Base-by-base conservation (phyloP, 2,888 invertebrate species). In the Conus canariensis region DNA sequence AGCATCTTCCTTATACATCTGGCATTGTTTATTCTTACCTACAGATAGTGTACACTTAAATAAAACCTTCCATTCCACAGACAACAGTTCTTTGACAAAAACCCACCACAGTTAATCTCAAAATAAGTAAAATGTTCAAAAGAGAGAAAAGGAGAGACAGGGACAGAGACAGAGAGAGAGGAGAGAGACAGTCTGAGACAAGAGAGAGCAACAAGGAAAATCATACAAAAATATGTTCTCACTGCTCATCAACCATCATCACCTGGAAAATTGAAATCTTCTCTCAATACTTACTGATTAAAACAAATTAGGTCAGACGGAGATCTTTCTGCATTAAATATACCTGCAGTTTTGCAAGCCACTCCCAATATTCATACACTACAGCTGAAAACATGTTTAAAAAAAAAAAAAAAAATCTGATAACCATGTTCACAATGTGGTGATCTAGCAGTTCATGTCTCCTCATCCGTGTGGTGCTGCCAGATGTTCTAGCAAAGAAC, bases 321-420 rank as follows among this genome's bases (percentile, higher is more conserved):
- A 83, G 82, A 83, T 83, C 82, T 58, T 25, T 56, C 82, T 83
- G 82, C 82, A 83, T 83, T 58, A 58, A 83, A 83, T 58, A 83
- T 83, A 83, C 56, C 58, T 83, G 4, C 82, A 83, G 19, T 7
- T 58, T 58, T 19, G 58, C 82, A 56, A 58, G 58, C 58, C 58
- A 19, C 25, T 22, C 82, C 82, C 25, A 56, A 19, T 58, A n/a
- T 74, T n/a, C n/a, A 74, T 74, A n/a, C 14, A 14, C 30, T 80
- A 45, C 3, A 45, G 80, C 80, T 45, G 12, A 80, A 14, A 12
- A 30, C 45, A 45, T 45, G 45, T 4, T 45, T 45, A 30, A 80
- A 64, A 64, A 64, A 64, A 64, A 64, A 16, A 64, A 64, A 64
- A 30, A 30, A 64, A 64, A 64, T 64, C 60, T 64, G 60, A 1